Conservation (phyloP, 1,140 invertebrate species). For the Drosophila kurseongensis region DNA sequence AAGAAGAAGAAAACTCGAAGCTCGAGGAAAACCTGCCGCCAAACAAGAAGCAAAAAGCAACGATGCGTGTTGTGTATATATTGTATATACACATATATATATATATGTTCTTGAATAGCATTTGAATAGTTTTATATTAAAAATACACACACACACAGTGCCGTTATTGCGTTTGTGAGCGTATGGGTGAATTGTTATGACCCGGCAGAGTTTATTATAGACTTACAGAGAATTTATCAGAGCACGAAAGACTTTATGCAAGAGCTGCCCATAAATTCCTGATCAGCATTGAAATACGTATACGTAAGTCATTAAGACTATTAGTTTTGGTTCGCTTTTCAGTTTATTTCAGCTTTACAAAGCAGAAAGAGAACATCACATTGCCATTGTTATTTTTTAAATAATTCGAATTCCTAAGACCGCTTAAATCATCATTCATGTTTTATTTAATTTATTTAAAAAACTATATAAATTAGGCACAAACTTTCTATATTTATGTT, state of each 20-base stretch:
- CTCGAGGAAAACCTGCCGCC: slow-evolving; percentile 25
- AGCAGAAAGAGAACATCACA: too few relatives aligned
- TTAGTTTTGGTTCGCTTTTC: too few relatives aligned
- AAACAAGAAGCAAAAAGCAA: slow-evolving; percentile 33
- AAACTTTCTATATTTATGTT: too few relatives aligned
- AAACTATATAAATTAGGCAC: too few relatives aligned
- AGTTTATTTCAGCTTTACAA: too few relatives aligned
- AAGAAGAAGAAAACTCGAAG: slow-evolving; percentile 26
- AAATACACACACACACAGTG: neutral
- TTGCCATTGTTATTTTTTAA: neutral
- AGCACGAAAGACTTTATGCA: slow-evolving; percentile 9
- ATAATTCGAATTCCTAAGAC: neutral
- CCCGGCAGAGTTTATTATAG: slow-evolving; percentile 17
- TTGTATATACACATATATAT: slow-evolving; percentile 34
- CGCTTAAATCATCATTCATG: too few relatives aligned
- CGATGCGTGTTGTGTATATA: slow-evolving; percentile 43
- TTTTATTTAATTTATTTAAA: too few relatives aligned
- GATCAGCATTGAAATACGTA: neutral
- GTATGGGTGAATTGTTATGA: slow-evolving; percentile 17
- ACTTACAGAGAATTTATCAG: slow-evolving; percentile 10
- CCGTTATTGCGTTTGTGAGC: slow-evolving; percentile 4
- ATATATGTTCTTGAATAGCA: slow-evolving; percentile 10
- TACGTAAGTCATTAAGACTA: too few relatives aligned
- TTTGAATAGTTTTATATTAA: slow-evolving; percentile 12
- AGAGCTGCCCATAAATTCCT: slow-evolving; percentile 2